These are phyloP conservation scores for Lytechinus variegatus DNA, from an alignment of 35 echinoderm and acorn worm species.

Conservation along the genomic window DNA sequence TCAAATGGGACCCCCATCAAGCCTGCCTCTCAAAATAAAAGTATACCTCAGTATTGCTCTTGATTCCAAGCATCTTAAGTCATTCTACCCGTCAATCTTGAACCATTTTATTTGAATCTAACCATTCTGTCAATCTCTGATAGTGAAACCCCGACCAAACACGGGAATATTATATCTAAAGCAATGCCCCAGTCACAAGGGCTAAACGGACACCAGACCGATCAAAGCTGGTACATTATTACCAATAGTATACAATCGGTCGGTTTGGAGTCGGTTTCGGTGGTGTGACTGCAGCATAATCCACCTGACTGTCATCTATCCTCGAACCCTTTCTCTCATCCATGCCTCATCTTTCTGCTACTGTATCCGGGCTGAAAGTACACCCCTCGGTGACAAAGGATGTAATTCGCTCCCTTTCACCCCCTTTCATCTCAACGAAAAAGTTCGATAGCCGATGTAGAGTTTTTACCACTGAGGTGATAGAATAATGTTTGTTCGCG, in stretches of 20 bases:
- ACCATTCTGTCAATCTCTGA: not conserved
- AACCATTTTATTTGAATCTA: not conserved
- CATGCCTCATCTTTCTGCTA: not conserved
- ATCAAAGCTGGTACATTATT: no score
- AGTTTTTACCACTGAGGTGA: not conserved
- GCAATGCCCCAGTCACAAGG: no score
- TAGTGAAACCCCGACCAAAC: not conserved
- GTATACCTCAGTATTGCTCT: not conserved
- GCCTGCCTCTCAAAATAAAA: not conserved
- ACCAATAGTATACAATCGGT: no score
- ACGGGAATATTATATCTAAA: no score
- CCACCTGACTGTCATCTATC: not conserved
- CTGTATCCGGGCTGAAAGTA: not conserved
- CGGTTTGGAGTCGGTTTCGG: no score
- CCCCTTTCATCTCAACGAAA: not conserved
- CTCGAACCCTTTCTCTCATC: not conserved
- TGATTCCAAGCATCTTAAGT: not conserved
- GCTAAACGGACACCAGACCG: no score
- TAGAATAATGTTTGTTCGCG: not conserved
- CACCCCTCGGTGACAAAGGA: not conserved
- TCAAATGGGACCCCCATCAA: not conserved
- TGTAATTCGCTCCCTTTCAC: not conserved
- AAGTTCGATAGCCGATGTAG: not conserved
- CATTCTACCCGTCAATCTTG: not conserved
- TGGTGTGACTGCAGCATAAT: not conserved